Percentiles rank a stretch among this genome's conserved stretches.
phyloP scores from a whole-genome alignment of 2,797 vertebrate genomes.

The Gymnothorax javanicus region DNA sequence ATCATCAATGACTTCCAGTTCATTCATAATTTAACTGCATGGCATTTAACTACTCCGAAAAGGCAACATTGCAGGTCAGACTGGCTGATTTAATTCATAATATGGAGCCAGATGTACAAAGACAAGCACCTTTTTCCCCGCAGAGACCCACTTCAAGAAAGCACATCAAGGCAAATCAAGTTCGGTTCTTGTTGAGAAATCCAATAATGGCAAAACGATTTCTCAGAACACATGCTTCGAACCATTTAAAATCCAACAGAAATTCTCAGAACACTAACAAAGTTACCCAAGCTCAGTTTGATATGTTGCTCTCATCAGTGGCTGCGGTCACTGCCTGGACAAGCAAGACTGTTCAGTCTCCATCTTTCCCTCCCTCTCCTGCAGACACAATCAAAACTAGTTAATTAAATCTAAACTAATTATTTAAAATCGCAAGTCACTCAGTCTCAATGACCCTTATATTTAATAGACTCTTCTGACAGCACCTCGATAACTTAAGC shows the following conservation, averaged over 20 bases:
- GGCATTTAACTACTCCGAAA: background rate
- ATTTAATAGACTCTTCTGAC: background rate
- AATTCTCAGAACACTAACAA: background rate
- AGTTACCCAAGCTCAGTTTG: background rate
- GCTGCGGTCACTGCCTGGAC: background rate
- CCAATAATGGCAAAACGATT: background rate
- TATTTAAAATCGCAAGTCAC: no score
- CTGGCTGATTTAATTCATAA: background rate
- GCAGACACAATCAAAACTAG: background rate
- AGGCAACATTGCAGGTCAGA: background rate
- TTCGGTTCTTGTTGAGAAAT: background rate
- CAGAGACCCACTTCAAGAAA: background rate
- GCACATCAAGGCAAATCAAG: background rate
- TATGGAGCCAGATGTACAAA: background rate
- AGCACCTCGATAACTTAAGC: background rate
- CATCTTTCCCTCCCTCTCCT: background rate
- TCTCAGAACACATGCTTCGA: background rate
- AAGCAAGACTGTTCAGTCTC: background rate
- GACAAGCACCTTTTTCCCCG: background rate
- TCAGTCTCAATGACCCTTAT: background rate
- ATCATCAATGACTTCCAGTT: background rate
- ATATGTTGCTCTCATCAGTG: conserved; percentile 3
- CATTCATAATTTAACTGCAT: background rate
- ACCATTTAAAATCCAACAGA: background rate
- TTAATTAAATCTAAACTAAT: no score